A percentile compares a stretch with the other conserved stretches of the same genome.
phyloP scores from a whole-genome alignment of 2,797 vertebrate genomes.

The Coregonus suidteri region DNA sequence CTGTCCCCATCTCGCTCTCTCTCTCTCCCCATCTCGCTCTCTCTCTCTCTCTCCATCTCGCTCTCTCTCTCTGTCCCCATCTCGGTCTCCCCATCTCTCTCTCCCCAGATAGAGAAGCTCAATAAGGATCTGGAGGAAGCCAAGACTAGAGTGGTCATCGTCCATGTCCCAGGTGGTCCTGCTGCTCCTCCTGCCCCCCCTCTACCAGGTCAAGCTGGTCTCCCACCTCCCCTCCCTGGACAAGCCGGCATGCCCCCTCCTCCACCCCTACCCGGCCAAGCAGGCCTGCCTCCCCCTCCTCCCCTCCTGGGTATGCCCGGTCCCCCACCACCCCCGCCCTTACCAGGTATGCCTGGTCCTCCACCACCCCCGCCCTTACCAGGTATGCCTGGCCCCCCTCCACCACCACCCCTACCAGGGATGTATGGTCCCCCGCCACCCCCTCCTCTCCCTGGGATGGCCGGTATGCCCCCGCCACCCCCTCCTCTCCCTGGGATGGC shows the following conservation, averaged over 20 bases:
- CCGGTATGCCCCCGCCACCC: constrained; percentile 25
- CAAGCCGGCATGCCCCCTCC: no score
- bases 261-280: no score
- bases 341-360: constrained; percentile 29
- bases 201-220: neutral
- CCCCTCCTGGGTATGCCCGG: neutral
- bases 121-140: constrained; percentile 83
- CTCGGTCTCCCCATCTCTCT: no score
- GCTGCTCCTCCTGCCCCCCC: constrained; percentile 54
- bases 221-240: no score
- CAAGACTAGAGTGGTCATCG: constrained; percentile 74
- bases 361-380: constrained; percentile 53
- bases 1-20: no score
- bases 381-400: constrained; percentile 27
- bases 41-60: no score
- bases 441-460: constrained; percentile 42
- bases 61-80: no score
- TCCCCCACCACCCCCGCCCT: constrained; percentile 23
- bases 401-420: constrained; percentile 43
- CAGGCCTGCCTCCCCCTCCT: no score
- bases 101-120: constrained; percentile 76
- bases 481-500: constrained; percentile 44
- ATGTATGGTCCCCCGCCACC: constrained; percentile 40
- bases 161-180: constrained; percentile 54
- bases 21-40: no score